These are phyloP conservation scores for Sterrhoptilus dennistouni DNA, from an alignment of 2,113 vertebrate genomes.

Conservation along the genomic window DNA sequence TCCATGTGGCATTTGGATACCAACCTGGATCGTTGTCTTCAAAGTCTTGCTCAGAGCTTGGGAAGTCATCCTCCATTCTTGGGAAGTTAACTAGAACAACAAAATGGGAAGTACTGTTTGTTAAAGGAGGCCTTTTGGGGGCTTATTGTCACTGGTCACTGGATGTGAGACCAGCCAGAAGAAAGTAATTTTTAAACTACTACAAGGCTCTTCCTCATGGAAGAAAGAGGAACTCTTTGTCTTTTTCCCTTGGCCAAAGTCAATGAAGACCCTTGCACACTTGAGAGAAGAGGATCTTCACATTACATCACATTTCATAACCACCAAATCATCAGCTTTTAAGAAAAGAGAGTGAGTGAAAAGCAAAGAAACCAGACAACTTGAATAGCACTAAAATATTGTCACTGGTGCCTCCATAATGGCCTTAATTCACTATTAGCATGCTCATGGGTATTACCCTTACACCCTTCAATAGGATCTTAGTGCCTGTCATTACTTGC, in stretches of 20 bases:
- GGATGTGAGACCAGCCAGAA: not conserved
- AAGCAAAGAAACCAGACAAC: constrained; percentile 5
- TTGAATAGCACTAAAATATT: constrained; percentile 28
- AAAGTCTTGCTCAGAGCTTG: constrained; percentile 66
- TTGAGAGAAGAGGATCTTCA: not conserved
- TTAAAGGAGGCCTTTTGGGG: not conserved
- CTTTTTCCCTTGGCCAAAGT: not conserved
- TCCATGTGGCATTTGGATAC: constrained; percentile 16
- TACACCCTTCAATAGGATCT: not conserved
- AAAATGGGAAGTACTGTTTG: constrained; percentile 33
- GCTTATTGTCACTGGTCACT: not conserved
- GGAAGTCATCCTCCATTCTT: constrained; percentile 58
- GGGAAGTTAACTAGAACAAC: constrained; percentile 75
- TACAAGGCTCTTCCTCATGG: not conserved
- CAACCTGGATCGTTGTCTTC: constrained; percentile 71
- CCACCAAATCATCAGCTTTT: constrained; percentile 5
- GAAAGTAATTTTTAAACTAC: not conserved
- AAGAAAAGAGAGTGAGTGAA: not conserved
- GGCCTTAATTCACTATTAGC: constrained; percentile 40
- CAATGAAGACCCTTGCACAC: not conserved
- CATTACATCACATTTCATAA: not conserved
- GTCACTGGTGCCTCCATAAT: constrained; percentile 15
- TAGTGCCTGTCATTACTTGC: not conserved
- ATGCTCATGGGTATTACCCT: constrained; percentile 23
- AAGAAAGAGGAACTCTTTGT: not conserved